Conservation (phyloP, 1,140 invertebrate species). For the Eumeta japonica region DNA sequence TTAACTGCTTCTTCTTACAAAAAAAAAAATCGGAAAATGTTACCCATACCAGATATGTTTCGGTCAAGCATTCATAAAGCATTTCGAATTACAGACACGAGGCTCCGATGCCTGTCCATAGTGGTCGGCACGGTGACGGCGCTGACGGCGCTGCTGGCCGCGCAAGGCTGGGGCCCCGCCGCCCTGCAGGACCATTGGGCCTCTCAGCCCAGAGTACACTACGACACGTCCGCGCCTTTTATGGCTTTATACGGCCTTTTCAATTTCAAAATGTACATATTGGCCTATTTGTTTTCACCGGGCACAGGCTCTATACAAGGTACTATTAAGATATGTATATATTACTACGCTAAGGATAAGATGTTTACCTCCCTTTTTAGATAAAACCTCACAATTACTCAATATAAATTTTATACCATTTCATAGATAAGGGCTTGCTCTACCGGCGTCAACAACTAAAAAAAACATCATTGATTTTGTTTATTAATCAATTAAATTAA, state of each 20-base stretch:
- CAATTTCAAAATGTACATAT: constrained; percentile 91
- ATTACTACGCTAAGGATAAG: neutral
- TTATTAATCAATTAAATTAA: too few species aligned
- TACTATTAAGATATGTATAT: constrained; percentile 16
- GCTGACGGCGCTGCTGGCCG: constrained; percentile 77
- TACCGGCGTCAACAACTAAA: too few species aligned
- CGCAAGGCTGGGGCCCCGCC: constrained; percentile 82
- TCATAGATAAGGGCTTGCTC: too few species aligned
- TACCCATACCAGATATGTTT: neutral
- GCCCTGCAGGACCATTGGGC: constrained; percentile 93
- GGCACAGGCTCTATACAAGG: constrained; percentile 77
- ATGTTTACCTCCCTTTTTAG: too few species aligned
- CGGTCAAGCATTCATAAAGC: constrained; percentile 6
- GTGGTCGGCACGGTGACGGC: constrained; percentile 80
- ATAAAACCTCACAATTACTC: too few species aligned
- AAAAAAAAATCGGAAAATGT: too few species aligned
- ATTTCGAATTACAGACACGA: constrained; percentile 72
- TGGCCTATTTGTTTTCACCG: constrained; percentile 94
- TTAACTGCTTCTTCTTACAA: too few species aligned
- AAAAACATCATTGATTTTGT: too few species aligned
- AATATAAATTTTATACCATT: too few species aligned
- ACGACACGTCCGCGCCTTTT: constrained; percentile 89
- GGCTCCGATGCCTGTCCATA: constrained; percentile 87
- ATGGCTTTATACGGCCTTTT: constrained; percentile 93
- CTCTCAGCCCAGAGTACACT: constrained; percentile 79